Conservation (phyloP, 1,140 invertebrate genomes). For the Apis laboriosa region DNA sequence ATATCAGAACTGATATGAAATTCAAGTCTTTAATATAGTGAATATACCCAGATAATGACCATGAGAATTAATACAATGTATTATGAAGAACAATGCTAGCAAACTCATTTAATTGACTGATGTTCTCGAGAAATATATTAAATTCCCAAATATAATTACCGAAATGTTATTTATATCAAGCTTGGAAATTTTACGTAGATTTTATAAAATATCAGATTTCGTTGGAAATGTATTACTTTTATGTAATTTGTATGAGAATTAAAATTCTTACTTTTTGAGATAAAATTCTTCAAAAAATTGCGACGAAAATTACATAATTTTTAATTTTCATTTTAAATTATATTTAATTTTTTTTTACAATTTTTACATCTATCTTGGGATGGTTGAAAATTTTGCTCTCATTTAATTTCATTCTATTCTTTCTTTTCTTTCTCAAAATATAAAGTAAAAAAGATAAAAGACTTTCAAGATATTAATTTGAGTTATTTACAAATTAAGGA, state of each 20-base stretch:
- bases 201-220: neutral
- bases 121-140: neutral
- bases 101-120: neutral
- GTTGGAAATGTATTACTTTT: neutral
- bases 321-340: neutral
- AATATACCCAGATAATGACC: neutral
- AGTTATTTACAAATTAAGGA: neutral
- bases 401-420: neutral
- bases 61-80: constrained; percentile 6
- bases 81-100: neutral
- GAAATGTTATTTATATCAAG: neutral
- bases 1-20: neutral
- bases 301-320: neutral
- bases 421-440: neutral
- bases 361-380: neutral
- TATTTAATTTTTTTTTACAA: neutral
- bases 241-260: neutral
- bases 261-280: neutral
- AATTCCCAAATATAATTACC: neutral
- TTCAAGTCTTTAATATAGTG: neutral
- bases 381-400: neutral
- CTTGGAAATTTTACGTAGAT: neutral
- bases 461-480: neutral
- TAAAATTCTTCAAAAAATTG: neutral
- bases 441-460: neutral